Base-by-base conservation (phyloP, 2,888 invertebrate genomes). In the Ferrisia virgata region DNA sequence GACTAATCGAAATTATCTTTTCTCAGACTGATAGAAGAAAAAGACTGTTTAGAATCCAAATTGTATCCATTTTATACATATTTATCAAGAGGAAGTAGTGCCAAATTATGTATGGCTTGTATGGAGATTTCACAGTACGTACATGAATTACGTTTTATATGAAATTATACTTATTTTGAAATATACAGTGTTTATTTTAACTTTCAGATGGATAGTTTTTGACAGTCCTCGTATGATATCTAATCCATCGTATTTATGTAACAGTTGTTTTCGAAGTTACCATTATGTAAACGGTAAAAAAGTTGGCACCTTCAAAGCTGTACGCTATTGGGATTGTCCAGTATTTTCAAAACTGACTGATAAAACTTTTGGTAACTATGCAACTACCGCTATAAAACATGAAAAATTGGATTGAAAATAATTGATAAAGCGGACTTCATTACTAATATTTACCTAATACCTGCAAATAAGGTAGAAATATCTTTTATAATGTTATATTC, bases 261-360 rank as follows among this genome's bases (percentile, higher is more conserved):
- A 76, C 22, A 39, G 25, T 22, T 83, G 83, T 76, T 83, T 76
- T 43, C 83, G 76, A 2, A 83, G 83, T n/a, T 83, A 83, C 31
- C 83, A 83, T 83, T 83, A 83, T 31, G 25, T 83, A 6, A 33
- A 83, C 31, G 83, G 83, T 22, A 76, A 83, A 40, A 83, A 83
- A 76, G 43, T 83, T 13, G 76, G 76, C 13, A 40, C 31, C 47
- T 83, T 83, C 33, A 40, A 40, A n/a, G 76, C 83, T 31, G 83
- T 83, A 47, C 69, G 83, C 18, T 83, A 83, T 43, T 83, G 83
- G 83, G 47, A 47, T 47, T 83, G 83, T 83, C 69, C 83, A 6
- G n/a, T 76, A 15, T 83, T 83, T 28, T 40, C 72, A 15, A 64
- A 83, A 13, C 9, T 18, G 5, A 36, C 40, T 18, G 83, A 76